Conservation (phyloP, 1,140 invertebrate genomes). For the Eueides isabella region DNA sequence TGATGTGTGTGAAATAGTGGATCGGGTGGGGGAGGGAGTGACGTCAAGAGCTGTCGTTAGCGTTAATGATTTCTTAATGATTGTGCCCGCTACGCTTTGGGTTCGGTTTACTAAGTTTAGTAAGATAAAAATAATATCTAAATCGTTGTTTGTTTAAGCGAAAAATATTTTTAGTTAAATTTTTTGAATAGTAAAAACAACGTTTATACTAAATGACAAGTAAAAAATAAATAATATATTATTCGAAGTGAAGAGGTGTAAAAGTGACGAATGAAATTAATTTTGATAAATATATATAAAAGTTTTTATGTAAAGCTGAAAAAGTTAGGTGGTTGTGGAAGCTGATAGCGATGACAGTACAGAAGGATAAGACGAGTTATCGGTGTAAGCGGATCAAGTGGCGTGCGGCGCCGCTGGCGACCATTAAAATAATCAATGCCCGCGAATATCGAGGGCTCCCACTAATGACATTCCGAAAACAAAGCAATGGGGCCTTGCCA, state of each 20-base stretch:
- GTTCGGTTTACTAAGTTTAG: slow-evolving; percentile 21
- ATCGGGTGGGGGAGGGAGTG: slow-evolving; percentile 36
- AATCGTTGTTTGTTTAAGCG: not conserved
- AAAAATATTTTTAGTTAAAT: not conserved
- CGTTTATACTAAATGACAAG: not conserved
- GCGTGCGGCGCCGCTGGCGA: slow-evolving; percentile 61
- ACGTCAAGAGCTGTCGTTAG: slow-evolving; percentile 56
- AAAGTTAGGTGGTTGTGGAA: slow-evolving; percentile 14
- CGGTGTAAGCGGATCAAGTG: slow-evolving; percentile 48
- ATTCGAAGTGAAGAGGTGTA: too few relatives aligned
- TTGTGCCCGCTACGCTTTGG: slow-evolving; percentile 48
- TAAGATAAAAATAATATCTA: slow-evolving; percentile 15
- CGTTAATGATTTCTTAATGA: slow-evolving; percentile 79
- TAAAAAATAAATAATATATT: too few relatives aligned
- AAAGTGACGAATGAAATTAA: too few relatives aligned
- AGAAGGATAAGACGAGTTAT: slow-evolving; percentile 45
- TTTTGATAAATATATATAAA: not conserved
- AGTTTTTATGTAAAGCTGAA: not conserved
- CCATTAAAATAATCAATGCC: slow-evolving; percentile 80
- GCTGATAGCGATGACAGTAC: slow-evolving; percentile 17
- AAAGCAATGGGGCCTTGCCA: slow-evolving; percentile 64
- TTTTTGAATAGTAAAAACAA: not conserved
- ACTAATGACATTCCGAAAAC: slow-evolving; percentile 80
- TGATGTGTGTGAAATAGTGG: slow-evolving; percentile 39
- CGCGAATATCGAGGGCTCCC: slow-evolving; percentile 76